Evolutionary conservation across 2,113 vertebrate species (phyloP).

Genomic region (Hypomesus transpacificus): DNA sequence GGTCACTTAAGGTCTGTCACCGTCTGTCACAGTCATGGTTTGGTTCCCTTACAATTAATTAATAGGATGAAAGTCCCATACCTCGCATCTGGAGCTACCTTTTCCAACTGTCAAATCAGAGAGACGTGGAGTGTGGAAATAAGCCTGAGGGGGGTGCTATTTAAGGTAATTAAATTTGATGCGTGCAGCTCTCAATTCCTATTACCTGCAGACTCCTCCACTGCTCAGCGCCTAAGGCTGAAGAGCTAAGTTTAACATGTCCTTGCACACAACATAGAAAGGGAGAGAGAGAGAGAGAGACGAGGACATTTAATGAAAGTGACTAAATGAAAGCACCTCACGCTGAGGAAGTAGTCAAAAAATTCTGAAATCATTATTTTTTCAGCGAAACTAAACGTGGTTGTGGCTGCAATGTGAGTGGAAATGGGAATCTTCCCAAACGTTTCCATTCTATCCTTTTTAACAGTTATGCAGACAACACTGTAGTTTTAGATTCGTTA

Average conservation of each 20-base stretch:
- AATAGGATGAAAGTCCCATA: slow-evolving; percentile 48
- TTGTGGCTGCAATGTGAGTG: not conserved
- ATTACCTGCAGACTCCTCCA: slow-evolving; percentile 49
- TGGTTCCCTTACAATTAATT: slow-evolving; percentile 50
- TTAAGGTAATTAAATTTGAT: slow-evolving; percentile 61
- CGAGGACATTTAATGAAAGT: not conserved
- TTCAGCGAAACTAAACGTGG: not conserved
- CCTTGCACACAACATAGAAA: slow-evolving; percentile 40
- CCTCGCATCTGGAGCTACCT: slow-evolving; percentile 36
- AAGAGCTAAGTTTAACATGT: slow-evolving; percentile 8
- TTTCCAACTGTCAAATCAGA: slow-evolving; percentile 54
- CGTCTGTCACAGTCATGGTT: slow-evolving; percentile 38
- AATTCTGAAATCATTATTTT: not conserved
- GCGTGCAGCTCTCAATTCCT: slow-evolving; percentile 49
- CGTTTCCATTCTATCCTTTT: too few species aligned
- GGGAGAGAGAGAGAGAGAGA: not conserved
- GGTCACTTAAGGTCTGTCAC: slow-evolving; percentile 30
- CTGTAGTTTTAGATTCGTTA: too few species aligned
- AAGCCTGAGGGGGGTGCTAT: slow-evolving; percentile 35
- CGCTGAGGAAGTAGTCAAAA: not conserved
- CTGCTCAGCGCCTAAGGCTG: slow-evolving; percentile 18
- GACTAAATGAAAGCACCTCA: slow-evolving; percentile 22
- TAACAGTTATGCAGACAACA: too few species aligned
- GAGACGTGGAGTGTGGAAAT: slow-evolving; percentile 41
- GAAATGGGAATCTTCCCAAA: not conserved